A percentile compares a stretch with the other conserved stretches of the same genome.
phyloP scores from a whole-genome alignment of 1,140 invertebrate genomes.

The Schlechtendalia chinensis region DNA sequence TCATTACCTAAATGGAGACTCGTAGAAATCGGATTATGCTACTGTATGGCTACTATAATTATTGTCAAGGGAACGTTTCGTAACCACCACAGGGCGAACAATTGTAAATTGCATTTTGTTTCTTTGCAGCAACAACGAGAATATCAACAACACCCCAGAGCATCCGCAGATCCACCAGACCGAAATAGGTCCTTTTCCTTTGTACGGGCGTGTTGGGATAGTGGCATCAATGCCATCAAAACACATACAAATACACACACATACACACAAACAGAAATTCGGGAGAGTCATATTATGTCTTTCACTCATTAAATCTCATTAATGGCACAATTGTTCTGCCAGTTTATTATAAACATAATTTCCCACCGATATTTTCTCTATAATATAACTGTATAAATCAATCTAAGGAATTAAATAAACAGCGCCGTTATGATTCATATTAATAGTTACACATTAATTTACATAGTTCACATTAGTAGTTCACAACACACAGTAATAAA shows the following conservation, averaged over 20 bases:
- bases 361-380: neutral
- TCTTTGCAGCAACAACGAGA: no score
- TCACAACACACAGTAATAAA: no score
- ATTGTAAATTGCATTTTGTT: slow-evolving; percentile 34
- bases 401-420: no score
- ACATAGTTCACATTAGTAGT: no score
- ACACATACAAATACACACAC: no score
- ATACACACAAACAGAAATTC: no score
- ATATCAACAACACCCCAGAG: slow-evolving; percentile 17
- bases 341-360: neutral
- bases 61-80: slow-evolving; percentile 40
- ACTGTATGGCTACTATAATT: slow-evolving; percentile 13
- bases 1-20: slow-evolving; percentile 43
- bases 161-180: neutral
- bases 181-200: slow-evolving; percentile 10
- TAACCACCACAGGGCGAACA: slow-evolving; percentile 24
- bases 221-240: neutral
- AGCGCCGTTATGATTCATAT: no score
- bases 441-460: no score
- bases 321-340: neutral
- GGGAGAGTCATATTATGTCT: no score
- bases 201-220: neutral
- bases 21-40: slow-evolving; percentile 38
- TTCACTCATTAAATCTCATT: slow-evolving; percentile 4
- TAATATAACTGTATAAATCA: no score